Conservation (phyloP, 2,888 invertebrate genomes). For the Ormyrus thymus region DNA sequence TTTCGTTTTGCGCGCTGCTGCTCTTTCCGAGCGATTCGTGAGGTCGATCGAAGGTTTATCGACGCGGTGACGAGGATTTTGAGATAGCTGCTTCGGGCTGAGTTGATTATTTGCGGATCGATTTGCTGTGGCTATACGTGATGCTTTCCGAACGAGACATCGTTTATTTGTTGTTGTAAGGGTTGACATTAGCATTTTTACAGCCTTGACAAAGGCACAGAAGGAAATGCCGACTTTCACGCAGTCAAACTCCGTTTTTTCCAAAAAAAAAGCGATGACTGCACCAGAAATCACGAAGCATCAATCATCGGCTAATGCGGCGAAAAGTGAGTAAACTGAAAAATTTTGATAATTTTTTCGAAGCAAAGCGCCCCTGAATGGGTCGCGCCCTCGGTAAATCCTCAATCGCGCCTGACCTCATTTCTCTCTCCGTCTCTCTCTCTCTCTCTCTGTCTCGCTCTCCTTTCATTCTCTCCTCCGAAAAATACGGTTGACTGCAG, state of each 20-base stretch:
- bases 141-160: too few species aligned
- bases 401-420: conserved; percentile 40
- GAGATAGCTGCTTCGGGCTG: too few species aligned
- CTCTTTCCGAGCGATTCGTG: background rate
- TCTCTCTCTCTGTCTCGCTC: conserved; percentile 34
- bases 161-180: too few species aligned
- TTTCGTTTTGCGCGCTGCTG: conserved; percentile 14
- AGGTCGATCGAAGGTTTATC: background rate
- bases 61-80: too few species aligned
- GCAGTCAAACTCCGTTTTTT: too few species aligned
- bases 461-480: conserved; percentile 4
- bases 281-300: background rate
- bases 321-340: conserved; percentile 7
- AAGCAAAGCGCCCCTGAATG: conserved; percentile 2
- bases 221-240: too few species aligned
- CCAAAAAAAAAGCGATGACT: too few species aligned
- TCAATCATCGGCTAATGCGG: conserved; percentile 17
- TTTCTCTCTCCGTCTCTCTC: conserved; percentile 21
- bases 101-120: too few species aligned
- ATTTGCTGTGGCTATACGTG: too few species aligned
- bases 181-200: too few species aligned
- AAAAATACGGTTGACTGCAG: conserved; percentile 18
- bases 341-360: conserved; percentile 35
- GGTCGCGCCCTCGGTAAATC: conserved; percentile 41
- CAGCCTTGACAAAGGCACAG: too few species aligned